Evolutionary conservation across 2,113 vertebrate species (phyloP).

Genomic region (Strix uralensis): DNA sequence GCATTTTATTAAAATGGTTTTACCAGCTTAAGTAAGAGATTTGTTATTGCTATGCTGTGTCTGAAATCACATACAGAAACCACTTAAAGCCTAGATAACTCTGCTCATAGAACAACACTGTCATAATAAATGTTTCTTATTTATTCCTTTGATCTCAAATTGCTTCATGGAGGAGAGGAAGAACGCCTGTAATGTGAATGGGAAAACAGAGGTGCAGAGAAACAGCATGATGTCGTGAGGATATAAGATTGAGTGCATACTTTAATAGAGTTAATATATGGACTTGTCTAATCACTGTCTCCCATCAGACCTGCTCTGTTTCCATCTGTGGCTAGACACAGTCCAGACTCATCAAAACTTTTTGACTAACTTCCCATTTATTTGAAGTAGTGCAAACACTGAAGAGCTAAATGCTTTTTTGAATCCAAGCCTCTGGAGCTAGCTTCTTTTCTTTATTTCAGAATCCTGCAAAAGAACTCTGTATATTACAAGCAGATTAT

Average conservation of each 20-base stretch:
- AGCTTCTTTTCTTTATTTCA: background rate
- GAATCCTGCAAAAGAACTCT: background rate
- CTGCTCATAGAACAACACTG: background rate
- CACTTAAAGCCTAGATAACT: background rate
- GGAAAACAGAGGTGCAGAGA: background rate
- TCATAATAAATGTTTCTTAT: background rate
- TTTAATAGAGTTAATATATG: background rate
- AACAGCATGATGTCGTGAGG: background rate
- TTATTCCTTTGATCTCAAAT: background rate
- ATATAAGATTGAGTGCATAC: background rate
- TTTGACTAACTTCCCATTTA: background rate
- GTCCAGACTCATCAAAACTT: background rate
- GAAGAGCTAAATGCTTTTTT: background rate
- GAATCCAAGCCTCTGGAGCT: background rate
- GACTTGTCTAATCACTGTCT: background rate
- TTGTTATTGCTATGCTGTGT: background rate
- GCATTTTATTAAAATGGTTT: background rate
- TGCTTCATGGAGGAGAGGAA: background rate
- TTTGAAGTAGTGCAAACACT: background rate
- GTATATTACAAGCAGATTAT: background rate
- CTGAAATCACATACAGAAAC: background rate
- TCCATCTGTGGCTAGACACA: background rate
- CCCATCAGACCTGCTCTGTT: background rate
- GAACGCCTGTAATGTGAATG: background rate
- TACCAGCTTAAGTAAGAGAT: background rate